phyloP scores from a whole-genome alignment of 2,113 vertebrate genomes.

The Clinocottus analis region DNA sequence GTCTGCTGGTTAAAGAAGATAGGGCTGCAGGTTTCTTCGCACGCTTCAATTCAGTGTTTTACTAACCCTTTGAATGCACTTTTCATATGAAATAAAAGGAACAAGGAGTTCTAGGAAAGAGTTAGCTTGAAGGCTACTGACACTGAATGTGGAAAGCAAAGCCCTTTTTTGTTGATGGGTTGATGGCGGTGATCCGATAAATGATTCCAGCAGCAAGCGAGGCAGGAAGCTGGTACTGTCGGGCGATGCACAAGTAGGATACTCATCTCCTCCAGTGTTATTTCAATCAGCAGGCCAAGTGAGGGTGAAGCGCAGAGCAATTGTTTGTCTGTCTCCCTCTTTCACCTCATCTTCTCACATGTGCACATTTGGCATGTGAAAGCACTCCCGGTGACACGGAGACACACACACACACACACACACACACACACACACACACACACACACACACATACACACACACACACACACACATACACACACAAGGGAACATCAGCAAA shows the following conservation, averaged over 20 bases:
- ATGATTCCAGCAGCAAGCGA: conserved; percentile 19
- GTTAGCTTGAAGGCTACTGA: conserved; percentile 23
- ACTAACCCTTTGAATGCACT: conserved; percentile 54
- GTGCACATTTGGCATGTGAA: conserved; percentile 17
- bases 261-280: conserved; percentile 25
- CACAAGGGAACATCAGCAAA: conserved; percentile 40
- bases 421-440: conserved; percentile 19
- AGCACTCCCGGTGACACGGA: conserved; percentile 29
- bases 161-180: conserved; percentile 21
- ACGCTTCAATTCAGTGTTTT: conserved; percentile 51
- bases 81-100: conserved; percentile 38
- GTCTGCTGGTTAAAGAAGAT: conserved; percentile 70
- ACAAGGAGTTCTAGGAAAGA: conserved; percentile 27
- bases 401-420: conserved; percentile 25
- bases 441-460: conserved; percentile 4
- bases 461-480: conserved; percentile 16
- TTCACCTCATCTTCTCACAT: conserved; percentile 10
- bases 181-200: conserved; percentile 22
- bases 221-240: conserved; percentile 9
- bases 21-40: conserved; percentile 26
- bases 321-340: conserved; percentile 21
- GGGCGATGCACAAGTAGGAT: conserved; percentile 22
- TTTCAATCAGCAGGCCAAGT: conserved; percentile 27
- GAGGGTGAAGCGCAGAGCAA: conserved; percentile 6
- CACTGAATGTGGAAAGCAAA: conserved; percentile 20